Percentiles rank a stretch among this genome's conserved stretches.
Conservation (phyloP, 2,888 invertebrate species). For the Trilocha varians region DNA sequence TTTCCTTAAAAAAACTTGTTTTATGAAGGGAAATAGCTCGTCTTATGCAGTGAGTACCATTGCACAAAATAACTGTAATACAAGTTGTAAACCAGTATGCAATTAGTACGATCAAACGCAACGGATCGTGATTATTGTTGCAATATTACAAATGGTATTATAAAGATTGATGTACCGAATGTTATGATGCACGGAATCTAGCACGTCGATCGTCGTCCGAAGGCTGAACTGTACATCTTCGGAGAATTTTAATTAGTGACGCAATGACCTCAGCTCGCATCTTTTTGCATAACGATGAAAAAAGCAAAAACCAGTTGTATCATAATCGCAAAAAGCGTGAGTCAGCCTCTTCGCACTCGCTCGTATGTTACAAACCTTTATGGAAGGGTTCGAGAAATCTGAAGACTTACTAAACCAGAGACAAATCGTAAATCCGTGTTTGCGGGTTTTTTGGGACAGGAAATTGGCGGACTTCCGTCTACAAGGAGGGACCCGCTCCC, state of each 20-base stretch:
- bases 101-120: not conserved
- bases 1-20: not conserved
- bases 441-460: no score
- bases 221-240: constrained; percentile 26
- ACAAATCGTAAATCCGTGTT: no score
- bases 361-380: not conserved
- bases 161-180: not conserved
- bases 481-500: no score
- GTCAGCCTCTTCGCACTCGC: constrained; percentile 9
- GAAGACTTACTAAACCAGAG: no score
- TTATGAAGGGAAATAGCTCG: not conserved
- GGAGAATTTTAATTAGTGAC: constrained; percentile 51
- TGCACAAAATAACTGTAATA: not conserved
- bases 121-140: not conserved
- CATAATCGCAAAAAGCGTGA: constrained; percentile 28
- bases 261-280: constrained; percentile 43
- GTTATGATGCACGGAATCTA: not conserved
- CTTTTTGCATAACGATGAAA: constrained; percentile 40
- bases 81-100: not conserved
- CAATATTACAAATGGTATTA: not conserved
- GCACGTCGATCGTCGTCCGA: constrained; percentile 12
- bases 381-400: no score
- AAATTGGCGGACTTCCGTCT: no score
- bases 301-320: constrained; percentile 43
- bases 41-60: not conserved